These are phyloP conservation scores for Psilopogon haemacephalus DNA, from an alignment of 2,113 vertebrate genomes.

Conservation along the genomic window DNA sequence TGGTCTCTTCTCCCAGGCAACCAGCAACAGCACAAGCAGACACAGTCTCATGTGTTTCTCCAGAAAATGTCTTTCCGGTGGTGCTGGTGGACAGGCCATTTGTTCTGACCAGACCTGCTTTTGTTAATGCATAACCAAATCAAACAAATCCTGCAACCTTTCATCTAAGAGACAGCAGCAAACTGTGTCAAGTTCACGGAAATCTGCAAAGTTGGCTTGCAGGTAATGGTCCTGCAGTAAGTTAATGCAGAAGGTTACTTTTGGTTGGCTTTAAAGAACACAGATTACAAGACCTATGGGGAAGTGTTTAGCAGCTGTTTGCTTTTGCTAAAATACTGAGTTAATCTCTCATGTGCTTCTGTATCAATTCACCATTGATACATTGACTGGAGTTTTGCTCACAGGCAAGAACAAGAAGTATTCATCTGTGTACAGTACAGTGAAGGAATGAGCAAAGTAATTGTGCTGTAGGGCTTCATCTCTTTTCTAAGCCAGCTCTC, in stretches of 20 bases:
- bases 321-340: not conserved
- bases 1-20: no score
- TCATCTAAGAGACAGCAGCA: not conserved
- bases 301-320: not conserved
- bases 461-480: not conserved
- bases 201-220: not conserved
- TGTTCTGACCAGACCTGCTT: not conserved
- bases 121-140: slow-evolving; percentile 54
- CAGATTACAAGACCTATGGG: not conserved
- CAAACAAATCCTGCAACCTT: slow-evolving; percentile 42
- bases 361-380: not conserved
- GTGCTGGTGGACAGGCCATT: not conserved
- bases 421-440: not conserved
- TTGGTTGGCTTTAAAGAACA: not conserved
- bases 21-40: no score
- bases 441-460: not conserved
- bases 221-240: not conserved
- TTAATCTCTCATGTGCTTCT: not conserved
- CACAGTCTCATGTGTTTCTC: no score
- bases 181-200: not conserved
- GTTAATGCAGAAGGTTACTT: not conserved
- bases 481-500: not conserved
- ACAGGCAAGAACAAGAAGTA: not conserved
- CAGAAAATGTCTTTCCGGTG: not conserved
- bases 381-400: not conserved